Evolutionary conservation across 2,888 invertebrate species (phyloP).

Genomic region (Tricholauxania praeusta): DNA sequence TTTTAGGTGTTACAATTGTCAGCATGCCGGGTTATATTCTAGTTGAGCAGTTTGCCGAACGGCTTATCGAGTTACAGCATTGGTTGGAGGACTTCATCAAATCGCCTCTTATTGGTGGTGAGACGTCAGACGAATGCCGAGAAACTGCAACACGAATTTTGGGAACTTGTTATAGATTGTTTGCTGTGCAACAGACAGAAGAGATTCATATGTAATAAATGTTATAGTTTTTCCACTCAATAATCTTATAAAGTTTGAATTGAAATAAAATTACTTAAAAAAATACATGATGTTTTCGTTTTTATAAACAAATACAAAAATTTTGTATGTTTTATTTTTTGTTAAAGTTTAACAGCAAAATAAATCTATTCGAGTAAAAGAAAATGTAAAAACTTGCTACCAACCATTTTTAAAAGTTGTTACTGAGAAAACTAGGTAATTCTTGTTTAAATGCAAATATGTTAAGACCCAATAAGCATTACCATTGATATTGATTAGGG

Average conservation of each 20-base stretch:
- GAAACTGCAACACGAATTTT: conserved; percentile 74
- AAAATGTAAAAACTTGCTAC: too few species aligned
- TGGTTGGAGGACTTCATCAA: conserved; percentile 76
- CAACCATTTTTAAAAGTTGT: too few species aligned
- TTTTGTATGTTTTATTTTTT: conserved; percentile 3
- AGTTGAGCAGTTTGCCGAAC: conserved; percentile 72
- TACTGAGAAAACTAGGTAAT: too few species aligned
- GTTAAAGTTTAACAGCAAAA: too few species aligned
- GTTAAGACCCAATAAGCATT: too few species aligned
- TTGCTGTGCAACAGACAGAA: conserved; percentile 28
- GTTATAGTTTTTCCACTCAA: conserved; percentile 5
- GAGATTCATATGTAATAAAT: not conserved
- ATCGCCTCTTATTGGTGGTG: conserved; percentile 72
- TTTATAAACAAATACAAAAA: not conserved
- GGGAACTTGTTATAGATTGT: conserved; percentile 58
- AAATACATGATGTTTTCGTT: conserved; percentile 36
- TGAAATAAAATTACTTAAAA: conserved; percentile 32
- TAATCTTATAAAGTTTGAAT: conserved; percentile 42
- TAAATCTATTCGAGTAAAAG: too few species aligned
- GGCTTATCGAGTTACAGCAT: conserved; percentile 74
- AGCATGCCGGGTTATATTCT: conserved; percentile 73
- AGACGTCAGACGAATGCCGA: conserved; percentile 75
- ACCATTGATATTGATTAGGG: too few species aligned
- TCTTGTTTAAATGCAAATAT: too few species aligned
- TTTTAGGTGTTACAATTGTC: conserved; percentile 76